Conservation (phyloP, 2,113 vertebrate genomes). For the Mixornis gularis region DNA sequence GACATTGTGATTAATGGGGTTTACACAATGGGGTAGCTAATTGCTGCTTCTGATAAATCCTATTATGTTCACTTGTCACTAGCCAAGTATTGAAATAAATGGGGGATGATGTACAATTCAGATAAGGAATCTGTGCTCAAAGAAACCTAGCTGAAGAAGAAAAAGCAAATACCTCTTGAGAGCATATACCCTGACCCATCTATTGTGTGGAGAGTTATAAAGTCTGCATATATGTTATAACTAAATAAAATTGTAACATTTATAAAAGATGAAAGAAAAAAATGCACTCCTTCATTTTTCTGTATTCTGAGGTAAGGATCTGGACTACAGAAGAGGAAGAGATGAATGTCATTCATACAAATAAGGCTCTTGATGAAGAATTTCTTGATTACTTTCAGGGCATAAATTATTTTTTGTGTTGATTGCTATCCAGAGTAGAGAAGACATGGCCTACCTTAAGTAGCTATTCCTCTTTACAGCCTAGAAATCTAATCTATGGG, state of each 20-base stretch:
- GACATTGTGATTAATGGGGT: slow-evolving; percentile 45
- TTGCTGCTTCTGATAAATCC: slow-evolving; percentile 5
- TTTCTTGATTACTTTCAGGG: background rate
- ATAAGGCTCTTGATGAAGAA: background rate
- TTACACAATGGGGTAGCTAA: background rate
- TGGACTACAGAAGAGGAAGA: background rate
- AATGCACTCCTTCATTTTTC: background rate
- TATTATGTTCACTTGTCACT: slow-evolving; percentile 18
- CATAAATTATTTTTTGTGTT: background rate
- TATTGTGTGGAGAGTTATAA: background rate
- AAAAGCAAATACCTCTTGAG: background rate
- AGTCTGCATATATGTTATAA: background rate
- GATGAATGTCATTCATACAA: background rate
- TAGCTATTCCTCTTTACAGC: background rate
- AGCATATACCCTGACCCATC: background rate
- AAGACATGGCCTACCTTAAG: background rate
- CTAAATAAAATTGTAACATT: background rate
- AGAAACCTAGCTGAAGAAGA: background rate
- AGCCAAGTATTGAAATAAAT: slow-evolving; percentile 44
- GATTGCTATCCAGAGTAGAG: background rate
- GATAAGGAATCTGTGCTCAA: background rate
- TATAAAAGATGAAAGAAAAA: background rate
- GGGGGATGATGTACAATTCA: background rate
- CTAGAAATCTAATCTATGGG: background rate
- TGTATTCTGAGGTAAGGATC: background rate